Base-by-base conservation (phyloP, 1,140 invertebrate species). In the Procambarus virginalis region DNA sequence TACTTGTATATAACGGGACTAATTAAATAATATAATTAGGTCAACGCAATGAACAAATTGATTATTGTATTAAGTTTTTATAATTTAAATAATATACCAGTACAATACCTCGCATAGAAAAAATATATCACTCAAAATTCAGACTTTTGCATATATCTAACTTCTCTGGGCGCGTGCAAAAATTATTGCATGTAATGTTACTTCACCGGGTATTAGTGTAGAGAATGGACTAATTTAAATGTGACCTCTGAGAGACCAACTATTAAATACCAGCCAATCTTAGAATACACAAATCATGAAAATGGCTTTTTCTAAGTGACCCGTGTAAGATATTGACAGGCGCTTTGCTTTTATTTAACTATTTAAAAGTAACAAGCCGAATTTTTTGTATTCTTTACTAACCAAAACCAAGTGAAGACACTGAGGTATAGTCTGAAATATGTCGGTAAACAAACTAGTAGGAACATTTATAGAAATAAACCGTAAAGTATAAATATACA, bases 401-500 rank as follows among this genome's bases (percentile, higher is more conserved):
- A 86, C 76, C 79, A 86, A 78, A 68, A 22, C 34, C n/a, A 86
- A 86, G 17, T 14, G 76, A 60, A 86, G 60, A 55, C 60, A 86
- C n/a, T 86, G 84, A 86, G 84, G 76, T 86, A 86, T 64, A 79
- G 76, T 78, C 60, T 78, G 73, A 58, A 79, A 86, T 85, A 58
- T 48, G 48, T 78, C 60, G 60, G 60, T 64, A 20, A 84, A 89
- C 55, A 78, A 89, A 89, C 88, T 89, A 89, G 84, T 89, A 89
- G 81, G 88, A 89, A 89, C 81, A 89, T 79, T 78, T 48, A 81
- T 45, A 58, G 80, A 68, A 81, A 55, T 79, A 68, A 70, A 79
- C 75, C 22, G 77, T 48, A 81, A 64, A 73, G 80, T 83, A 89
- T 83, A 89, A 89, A 89, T 83, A 89, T 83, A 89, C 79, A 89